Percentiles rank a stretch among this genome's conserved stretches.
Evolutionary conservation across 2,797 vertebrate genomes (phyloP).

Genomic region (Anguilla pacifica): DNA sequence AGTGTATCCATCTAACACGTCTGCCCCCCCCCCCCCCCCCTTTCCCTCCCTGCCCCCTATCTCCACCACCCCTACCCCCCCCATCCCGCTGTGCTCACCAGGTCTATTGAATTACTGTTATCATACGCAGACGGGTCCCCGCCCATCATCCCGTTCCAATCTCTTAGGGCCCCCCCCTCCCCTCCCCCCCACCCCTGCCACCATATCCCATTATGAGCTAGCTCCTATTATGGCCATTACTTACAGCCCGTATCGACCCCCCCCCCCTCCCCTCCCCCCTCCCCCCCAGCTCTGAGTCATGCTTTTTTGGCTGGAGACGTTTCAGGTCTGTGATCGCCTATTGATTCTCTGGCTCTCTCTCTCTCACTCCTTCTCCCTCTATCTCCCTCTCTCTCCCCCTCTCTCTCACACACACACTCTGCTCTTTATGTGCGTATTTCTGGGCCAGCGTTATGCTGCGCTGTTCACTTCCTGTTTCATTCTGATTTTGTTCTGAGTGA

Average conservation of each 20-base stretch:
- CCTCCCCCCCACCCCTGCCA: constrained; percentile 32
- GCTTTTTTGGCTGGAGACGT: constrained; percentile 35
- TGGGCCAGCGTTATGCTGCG: background rate
- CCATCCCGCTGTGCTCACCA: constrained; percentile 36
- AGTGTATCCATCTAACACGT: background rate
- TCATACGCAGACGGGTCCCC: constrained; percentile 45
- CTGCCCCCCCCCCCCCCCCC: too few relatives aligned
- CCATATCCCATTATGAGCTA: background rate
- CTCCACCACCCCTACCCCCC: background rate
- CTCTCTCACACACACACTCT: constrained; percentile 23
- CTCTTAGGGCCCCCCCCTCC: constrained; percentile 51
- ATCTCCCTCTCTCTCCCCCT: constrained; percentile 32
- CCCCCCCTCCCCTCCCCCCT: constrained; percentile 21
- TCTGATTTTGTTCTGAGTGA: background rate
- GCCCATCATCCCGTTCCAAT: background rate
- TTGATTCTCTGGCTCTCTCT: constrained; percentile 54
- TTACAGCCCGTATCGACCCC: constrained; percentile 48
- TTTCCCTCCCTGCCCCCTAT: background rate
- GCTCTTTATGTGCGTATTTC: background rate
- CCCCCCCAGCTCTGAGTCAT: constrained; percentile 44
- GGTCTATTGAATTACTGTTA: constrained; percentile 72
- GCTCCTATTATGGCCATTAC: constrained; percentile 45
- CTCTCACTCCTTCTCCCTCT: constrained; percentile 34
- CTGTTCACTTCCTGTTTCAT: background rate
- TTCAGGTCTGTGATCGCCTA: constrained; percentile 43